A percentile compares a stretch with the other conserved stretches of the same genome.
Evolutionary conservation across 1,140 invertebrate species (phyloP).

Genomic region (Steinernema khuongi): DNA sequence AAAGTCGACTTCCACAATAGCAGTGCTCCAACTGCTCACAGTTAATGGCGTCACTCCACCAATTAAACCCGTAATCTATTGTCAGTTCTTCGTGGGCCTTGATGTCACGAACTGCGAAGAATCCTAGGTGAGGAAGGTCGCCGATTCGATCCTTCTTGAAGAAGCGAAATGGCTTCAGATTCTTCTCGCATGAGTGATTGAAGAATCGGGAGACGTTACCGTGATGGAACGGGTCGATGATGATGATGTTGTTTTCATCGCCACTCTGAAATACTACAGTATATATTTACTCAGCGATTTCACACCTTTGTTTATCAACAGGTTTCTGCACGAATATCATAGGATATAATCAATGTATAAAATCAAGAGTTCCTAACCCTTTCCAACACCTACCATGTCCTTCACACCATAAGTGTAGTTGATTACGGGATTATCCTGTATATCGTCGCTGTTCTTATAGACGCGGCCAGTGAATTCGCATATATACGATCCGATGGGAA

Average conservation of each 20-base stretch:
- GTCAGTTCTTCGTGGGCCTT: not conserved
- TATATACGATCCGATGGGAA: not conserved
- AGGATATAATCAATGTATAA: not conserved
- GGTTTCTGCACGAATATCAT: not conserved
- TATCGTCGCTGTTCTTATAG: not conserved
- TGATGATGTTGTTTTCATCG: not conserved
- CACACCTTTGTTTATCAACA: not conserved
- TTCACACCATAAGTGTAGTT: not conserved
- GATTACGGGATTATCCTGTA: not conserved
- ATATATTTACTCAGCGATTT: too few species aligned
- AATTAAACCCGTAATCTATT: not conserved
- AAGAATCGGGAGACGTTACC: not conserved
- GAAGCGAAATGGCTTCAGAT: not conserved
- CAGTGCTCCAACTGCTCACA: not conserved
- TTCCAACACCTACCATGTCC: not conserved
- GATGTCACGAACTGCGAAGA: not conserved
- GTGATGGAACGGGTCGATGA: not conserved
- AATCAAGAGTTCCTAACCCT: not conserved
- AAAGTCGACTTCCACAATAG: not conserved
- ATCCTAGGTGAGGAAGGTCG: not conserved
- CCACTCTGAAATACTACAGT: too few species aligned
- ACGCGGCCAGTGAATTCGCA: not conserved
- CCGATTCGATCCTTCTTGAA: not conserved
- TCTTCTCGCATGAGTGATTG: not conserved
- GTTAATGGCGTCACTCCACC: not conserved